Evolutionary conservation across 2,113 vertebrate species (phyloP).

Genomic region (Narcine bancroftii): DNA sequence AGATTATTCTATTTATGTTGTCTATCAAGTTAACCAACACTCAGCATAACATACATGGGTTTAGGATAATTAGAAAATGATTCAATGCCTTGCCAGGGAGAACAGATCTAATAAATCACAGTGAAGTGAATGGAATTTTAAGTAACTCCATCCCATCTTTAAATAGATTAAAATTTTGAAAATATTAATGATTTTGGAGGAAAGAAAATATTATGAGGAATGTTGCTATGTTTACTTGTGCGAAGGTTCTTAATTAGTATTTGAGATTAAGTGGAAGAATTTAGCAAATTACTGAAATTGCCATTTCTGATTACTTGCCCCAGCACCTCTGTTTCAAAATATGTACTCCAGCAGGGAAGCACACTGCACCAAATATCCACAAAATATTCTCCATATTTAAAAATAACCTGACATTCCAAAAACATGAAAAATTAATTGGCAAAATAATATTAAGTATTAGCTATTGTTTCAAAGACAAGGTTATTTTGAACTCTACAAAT

Average conservation of each 20-base stretch:
- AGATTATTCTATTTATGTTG: conserved; percentile 29
- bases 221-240: neutral
- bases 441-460: neutral
- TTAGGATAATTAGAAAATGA: conserved; percentile 31
- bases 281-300: neutral
- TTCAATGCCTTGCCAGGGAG: neutral
- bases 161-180: neutral
- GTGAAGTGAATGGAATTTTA: neutral
- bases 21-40: neutral
- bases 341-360: neutral
- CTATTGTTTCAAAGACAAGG: neutral
- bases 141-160: neutral
- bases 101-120: neutral
- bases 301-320: neutral
- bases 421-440: neutral
- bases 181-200: too few species aligned
- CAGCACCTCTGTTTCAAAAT: neutral
- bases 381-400: neutral
- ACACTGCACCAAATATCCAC: neutral
- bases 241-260: neutral
- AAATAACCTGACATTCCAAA: neutral
- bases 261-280: neutral
- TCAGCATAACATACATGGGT: neutral
- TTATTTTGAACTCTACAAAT: neutral
- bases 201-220: neutral